Evolutionary conservation across 2,113 vertebrate species (phyloP).

Genomic region (Apteryx mantelli): DNA sequence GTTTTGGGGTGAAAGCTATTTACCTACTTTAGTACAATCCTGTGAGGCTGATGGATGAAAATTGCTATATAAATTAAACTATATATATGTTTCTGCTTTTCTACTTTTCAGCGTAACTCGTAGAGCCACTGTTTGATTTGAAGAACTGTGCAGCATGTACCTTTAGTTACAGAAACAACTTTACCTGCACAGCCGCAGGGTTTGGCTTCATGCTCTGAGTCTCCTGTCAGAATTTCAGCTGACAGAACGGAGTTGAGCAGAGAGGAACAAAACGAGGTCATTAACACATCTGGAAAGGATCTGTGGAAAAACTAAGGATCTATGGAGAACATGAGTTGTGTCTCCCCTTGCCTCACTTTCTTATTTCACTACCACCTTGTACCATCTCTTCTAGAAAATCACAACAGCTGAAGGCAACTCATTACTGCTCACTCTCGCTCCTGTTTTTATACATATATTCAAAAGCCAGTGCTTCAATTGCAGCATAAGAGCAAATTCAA

Average conservation of each 20-base stretch:
- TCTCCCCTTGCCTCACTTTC: neutral
- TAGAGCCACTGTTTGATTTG: neutral
- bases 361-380: neutral
- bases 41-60: neutral
- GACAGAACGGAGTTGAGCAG: neutral
- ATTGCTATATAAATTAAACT: neutral
- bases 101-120: neutral
- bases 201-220: neutral
- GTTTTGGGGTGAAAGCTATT: neutral
- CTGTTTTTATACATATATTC: neutral
- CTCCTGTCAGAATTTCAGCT: neutral
- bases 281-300: neutral
- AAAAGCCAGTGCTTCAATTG: neutral
- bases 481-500: neutral
- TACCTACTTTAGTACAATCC: neutral
- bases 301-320: neutral
- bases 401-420: neutral
- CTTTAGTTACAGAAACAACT: neutral
- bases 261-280: neutral
- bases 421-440: accelerated
- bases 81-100: neutral
- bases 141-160: neutral
- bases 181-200: neutral
- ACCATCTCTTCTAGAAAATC: neutral
- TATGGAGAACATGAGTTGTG: neutral